phyloP scores from a whole-genome alignment of 2,797 vertebrate genomes.

The Bradypodion pumilum region DNA sequence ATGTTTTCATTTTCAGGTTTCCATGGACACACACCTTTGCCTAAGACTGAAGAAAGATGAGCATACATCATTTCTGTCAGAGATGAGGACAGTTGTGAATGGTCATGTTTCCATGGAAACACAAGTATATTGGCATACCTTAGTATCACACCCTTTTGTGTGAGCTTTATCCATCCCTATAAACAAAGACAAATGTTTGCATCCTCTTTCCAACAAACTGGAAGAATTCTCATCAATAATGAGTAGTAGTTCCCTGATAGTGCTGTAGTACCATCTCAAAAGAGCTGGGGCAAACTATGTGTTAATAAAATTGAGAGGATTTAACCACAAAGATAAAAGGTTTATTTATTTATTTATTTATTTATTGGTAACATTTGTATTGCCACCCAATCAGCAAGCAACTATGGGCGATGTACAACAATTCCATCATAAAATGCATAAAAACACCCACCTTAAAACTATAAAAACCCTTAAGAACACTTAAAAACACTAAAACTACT shows the following conservation, averaged over 20 bases:
- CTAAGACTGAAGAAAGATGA: conserved; percentile 27
- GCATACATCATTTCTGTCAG: conserved; percentile 25
- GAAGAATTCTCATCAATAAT: background rate
- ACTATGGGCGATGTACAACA: no score
- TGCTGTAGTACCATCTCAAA: background rate
- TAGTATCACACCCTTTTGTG: conserved; percentile 30
- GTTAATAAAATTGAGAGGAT: no score
- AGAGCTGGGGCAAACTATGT: background rate
- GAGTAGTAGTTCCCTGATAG: background rate
- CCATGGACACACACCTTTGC: conserved; percentile 37
- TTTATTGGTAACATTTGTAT: no score
- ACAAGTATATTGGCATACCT: background rate
- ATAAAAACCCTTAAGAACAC: no score
- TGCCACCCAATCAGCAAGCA: no score
- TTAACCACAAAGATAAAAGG: background rate
- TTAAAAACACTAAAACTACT: no score
- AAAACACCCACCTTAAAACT: no score
- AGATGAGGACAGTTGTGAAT: conserved; percentile 22
- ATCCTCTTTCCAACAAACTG: background rate
- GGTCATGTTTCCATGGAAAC: conserved; percentile 30
- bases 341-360: no score
- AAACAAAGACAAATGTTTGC: conserved; percentile 21
- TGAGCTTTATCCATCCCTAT: conserved; percentile 9
- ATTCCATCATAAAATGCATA: no score
- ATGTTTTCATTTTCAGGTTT: conserved; percentile 38